Base-by-base conservation (phyloP, 2,888 invertebrate genomes). In the Cheilosia scutellata region DNA sequence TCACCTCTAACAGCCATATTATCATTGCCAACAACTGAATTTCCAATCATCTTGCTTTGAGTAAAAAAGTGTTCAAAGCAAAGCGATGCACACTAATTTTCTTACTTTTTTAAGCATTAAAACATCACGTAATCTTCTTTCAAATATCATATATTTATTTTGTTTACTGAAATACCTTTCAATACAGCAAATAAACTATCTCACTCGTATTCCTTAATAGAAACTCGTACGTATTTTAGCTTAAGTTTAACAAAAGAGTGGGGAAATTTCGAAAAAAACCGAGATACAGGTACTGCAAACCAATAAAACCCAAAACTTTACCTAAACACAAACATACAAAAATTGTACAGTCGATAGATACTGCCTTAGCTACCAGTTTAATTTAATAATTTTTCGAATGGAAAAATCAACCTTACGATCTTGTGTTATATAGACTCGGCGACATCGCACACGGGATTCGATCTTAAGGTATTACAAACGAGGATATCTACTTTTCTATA, bases 111-210 rank as follows among this genome's bases (percentile, higher is more conserved):
- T 5, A 25, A 44, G 6, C 20, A 33, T 13, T 31, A 63, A 27
- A 37, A 37, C 16, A 58, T 3, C 16, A n/a, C 13, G 4, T 25
- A 33, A 7, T 55, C 2, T 29, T 4, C 4, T 53, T 63, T 84
- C 75, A 62, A 57, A 75, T 84, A 84, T 75, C 74, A 63, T 79
- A 51, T 31, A 62, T 84, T 76, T 76, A 76, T 75, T 80, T 79
- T 66, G 25, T 76, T 71, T 47, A 66, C 70, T 70, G 80, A 80
- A 76, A 60, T 71, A 62, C 16, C 13, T 65, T 79, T 57, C 66
- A 79, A 65, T 60, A 47, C 63, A 80, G 75, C 71, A 66, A 80
- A 75, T 74, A 25, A 78, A 83, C 58, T 63, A 63, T 84, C 84
- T 84, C 84, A 84, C 84, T 84, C 84, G 25, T 75, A 79, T 74